Evolutionary conservation across 64 coral and sea anemone species (phyloP).

Genomic region (Astreopora myriophthalma): DNA sequence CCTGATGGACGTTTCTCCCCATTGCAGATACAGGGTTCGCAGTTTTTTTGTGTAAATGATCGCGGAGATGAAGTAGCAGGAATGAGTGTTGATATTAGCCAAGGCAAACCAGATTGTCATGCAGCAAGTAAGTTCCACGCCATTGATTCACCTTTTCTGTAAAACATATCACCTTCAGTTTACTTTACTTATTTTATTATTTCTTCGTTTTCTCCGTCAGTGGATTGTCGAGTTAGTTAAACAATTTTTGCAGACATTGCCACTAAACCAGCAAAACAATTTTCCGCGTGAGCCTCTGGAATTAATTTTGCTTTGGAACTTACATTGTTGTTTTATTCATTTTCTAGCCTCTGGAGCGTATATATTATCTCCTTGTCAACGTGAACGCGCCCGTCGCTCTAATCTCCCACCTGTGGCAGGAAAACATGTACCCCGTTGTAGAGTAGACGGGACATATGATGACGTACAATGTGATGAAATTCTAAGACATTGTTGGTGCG

Average conservation of each 20-base stretch:
- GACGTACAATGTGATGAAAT: conserved; percentile 66
- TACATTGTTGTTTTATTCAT: not conserved
- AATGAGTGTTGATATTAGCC: conserved; percentile 32
- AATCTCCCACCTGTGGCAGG: conserved; percentile 21
- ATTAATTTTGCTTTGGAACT: too few relatives aligned
- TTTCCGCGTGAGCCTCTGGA: not conserved
- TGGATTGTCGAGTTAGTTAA: too few relatives aligned
- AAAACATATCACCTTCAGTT: too few relatives aligned
- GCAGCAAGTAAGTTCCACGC: conserved; percentile 28
- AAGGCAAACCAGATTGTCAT: conserved; percentile 40
- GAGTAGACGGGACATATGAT: conserved; percentile 74
- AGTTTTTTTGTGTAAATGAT: conserved; percentile 73
- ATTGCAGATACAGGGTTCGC: conserved; percentile 65
- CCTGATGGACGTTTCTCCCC: conserved; percentile 45
- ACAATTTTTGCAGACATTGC: too few relatives aligned
- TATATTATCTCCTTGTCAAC: conserved; percentile 79
- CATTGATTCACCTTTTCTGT: too few relatives aligned
- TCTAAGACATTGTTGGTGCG: conserved; percentile 71
- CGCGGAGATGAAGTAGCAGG: conserved; percentile 55
- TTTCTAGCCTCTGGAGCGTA: conserved; percentile 18
- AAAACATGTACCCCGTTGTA: conserved; percentile 68
- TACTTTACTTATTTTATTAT: too few relatives aligned
- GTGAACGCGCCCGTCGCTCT: conserved; percentile 46
- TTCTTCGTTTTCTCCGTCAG: too few relatives aligned
- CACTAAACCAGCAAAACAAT: too few relatives aligned